Percentiles rank a stretch among this genome's conserved stretches.
phyloP scores from a whole-genome alignment of 2,888 invertebrate species.

The Oxyscelio sp. region DNA sequence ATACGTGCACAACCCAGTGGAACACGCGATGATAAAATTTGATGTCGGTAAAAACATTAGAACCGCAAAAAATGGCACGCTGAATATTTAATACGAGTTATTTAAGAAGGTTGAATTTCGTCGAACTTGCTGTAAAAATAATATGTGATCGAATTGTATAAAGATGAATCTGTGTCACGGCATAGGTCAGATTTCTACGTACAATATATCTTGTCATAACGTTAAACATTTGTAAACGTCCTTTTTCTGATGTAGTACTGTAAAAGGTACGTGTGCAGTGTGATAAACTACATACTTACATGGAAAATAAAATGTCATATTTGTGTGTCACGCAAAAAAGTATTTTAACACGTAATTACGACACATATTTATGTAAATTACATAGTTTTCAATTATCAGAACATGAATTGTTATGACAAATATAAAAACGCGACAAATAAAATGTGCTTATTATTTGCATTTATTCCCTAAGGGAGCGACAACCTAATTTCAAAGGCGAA shows the following conservation, averaged over 20 bases:
- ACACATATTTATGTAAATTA: slow-evolving; percentile 32
- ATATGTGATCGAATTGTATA: slow-evolving; percentile 11
- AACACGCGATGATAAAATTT: slow-evolving; percentile 27
- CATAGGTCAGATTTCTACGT: not conserved
- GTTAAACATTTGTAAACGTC: slow-evolving; percentile 19
- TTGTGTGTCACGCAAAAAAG: slow-evolving; percentile 44
- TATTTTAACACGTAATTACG: slow-evolving; percentile 38
- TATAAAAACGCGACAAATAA: too few relatives aligned
- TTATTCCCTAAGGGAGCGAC: too few relatives aligned
- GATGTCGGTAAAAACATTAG: not conserved
- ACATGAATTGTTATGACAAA: not conserved
- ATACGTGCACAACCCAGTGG: not conserved
- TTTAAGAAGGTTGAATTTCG: not conserved
- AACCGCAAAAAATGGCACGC: slow-evolving; percentile 16
- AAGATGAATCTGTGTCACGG: slow-evolving; percentile 30
- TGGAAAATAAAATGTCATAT: not conserved
- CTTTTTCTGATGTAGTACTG: not conserved
- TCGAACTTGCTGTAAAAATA: slow-evolving; percentile 1
- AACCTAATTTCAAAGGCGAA: too few relatives aligned
- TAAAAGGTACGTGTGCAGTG: not conserved
- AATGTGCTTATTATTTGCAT: too few relatives aligned
- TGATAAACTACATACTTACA: not conserved
- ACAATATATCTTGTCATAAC: slow-evolving; percentile 8
- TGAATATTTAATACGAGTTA: slow-evolving; percentile 29
- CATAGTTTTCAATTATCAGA: slow-evolving; percentile 24